Base-by-base conservation (phyloP, 2,888 invertebrate genomes). In the Therioaphis trifolii region DNA sequence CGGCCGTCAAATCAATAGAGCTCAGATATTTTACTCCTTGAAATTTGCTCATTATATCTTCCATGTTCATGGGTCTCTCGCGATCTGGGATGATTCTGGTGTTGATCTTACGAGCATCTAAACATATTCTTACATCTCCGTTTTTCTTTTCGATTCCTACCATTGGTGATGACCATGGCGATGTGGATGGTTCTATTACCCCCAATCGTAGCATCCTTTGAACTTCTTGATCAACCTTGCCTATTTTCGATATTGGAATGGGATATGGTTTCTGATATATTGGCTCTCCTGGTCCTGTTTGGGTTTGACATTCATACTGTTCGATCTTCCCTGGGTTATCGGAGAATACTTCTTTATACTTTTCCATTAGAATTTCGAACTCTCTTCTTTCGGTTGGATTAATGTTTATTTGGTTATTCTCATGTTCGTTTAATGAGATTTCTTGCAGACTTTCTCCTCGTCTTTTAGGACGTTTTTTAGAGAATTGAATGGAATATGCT, bases 21-120 rank as follows among this genome's bases (percentile, higher is more conserved):
- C 58, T 58, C 11, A 76, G 18, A 21, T 58, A 76, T 29, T 35
- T 24, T 11, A 43, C 40, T 15, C 58, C 58, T 35, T 55, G 11
- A 29, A 76, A 76, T 21, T 43, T 58, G 0, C 18, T n/a, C 3
- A 76, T 4, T 24, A 61, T 40, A 4, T 58, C 35, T 43, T 76
- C 76, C 15, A 76, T 40, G 12, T 24, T 43, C 0, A 21, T 43
- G 0, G 61, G 76, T 0, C 40, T 21, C 40, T 76, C 76, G 3
- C 58, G 9, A n/a, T 76, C 76, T 11, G 76, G 61, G 21, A 61
- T 76, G 1, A 76, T 58, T 9, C 14, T 21, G 0, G 76, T 35
- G 18, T 76, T 76, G 18, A 76, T 29, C 14, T 55, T 76, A 1
- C 76, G 1, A 0, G 76, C 76, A 7, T 76, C 61, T 61, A 76